These are phyloP conservation scores for Pararge aegeria DNA, from an alignment of 1,140 invertebrate genomes.

Conservation along the genomic window DNA sequence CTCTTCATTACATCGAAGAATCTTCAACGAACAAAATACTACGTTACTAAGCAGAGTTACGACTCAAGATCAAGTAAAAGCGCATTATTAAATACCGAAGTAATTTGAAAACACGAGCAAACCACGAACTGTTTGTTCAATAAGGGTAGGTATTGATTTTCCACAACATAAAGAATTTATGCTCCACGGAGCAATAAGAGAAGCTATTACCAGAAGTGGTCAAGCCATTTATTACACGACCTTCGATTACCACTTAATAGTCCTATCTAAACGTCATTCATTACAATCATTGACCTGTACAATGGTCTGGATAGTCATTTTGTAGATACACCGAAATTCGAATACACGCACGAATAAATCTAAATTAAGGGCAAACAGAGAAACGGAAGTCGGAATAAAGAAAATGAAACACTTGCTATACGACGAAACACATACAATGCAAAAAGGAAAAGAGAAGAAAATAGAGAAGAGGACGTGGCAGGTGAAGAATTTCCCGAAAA, in stretches of 20 bases:
- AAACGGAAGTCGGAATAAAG: neutral
- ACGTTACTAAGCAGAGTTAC: neutral
- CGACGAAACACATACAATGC: too few relatives aligned
- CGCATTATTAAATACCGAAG: too few relatives aligned
- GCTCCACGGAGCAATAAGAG: conserved; percentile 1
- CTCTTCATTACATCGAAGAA: neutral
- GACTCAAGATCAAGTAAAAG: too few relatives aligned
- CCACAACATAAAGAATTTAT: conserved; percentile 1
- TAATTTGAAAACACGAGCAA: neutral
- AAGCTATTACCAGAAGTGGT: conserved; percentile 10
- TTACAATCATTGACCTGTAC: conserved; percentile 7
- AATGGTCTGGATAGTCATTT: neutral
- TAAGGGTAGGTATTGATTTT: neutral
- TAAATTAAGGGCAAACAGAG: neutral
- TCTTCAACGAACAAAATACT: neutral
- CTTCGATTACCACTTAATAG: conserved; percentile 8
- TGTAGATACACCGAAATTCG: neutral
- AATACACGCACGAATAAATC: neutral
- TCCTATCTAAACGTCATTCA: conserved; percentile 15
- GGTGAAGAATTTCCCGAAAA: too few relatives aligned
- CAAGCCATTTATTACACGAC: neutral
- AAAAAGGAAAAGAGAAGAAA: too few relatives aligned
- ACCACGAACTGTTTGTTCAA: neutral
- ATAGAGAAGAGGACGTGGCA: too few relatives aligned
- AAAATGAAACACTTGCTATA: too few relatives aligned